Conservation (phyloP, 1,140 invertebrate species). For the Chymomyza costata region DNA sequence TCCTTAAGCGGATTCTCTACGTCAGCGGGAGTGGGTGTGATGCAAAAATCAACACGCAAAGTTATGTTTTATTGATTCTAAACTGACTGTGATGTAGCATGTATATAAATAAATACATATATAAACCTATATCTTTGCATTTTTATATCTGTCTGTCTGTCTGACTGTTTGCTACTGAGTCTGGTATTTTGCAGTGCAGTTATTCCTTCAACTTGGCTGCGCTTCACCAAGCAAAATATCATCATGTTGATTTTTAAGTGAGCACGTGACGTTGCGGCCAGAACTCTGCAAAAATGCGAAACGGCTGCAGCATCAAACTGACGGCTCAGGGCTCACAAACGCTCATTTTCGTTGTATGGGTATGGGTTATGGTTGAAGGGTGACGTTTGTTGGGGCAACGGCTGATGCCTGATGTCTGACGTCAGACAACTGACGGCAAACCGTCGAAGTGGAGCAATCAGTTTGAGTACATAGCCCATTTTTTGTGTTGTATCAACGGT, state of each 20-base stretch:
- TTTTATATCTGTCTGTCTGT: neutral
- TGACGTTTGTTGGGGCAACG: too few species aligned
- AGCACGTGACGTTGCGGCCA: constrained; percentile 50
- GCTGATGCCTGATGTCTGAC: too few species aligned
- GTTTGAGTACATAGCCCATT: constrained; percentile 5
- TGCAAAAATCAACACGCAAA: constrained; percentile 64
- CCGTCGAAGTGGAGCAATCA: constrained; percentile 51
- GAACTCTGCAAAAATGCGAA: constrained; percentile 18
- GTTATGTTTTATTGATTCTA: constrained; percentile 72
- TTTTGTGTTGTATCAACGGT: constrained; percentile 14
- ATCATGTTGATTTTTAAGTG: constrained; percentile 65
- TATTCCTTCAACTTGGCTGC: constrained; percentile 20
- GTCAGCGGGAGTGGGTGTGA: neutral
- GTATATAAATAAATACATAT: neutral
- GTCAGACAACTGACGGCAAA: constrained; percentile 10
- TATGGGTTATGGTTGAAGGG: too few species aligned
- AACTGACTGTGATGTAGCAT: constrained; percentile 61
- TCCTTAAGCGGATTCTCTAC: constrained; percentile 36
- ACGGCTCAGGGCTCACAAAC: constrained; percentile 6
- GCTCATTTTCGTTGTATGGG: too few species aligned
- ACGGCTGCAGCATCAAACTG: constrained; percentile 10
- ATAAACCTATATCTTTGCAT: neutral
- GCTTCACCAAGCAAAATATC: constrained; percentile 58
- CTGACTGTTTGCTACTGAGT: neutral
- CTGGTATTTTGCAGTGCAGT: neutral